Percentiles rank a stretch among this genome's conserved stretches.
phyloP scores from a whole-genome alignment of 2,888 invertebrate species.

The Cremastobaeus sp. region DNA sequence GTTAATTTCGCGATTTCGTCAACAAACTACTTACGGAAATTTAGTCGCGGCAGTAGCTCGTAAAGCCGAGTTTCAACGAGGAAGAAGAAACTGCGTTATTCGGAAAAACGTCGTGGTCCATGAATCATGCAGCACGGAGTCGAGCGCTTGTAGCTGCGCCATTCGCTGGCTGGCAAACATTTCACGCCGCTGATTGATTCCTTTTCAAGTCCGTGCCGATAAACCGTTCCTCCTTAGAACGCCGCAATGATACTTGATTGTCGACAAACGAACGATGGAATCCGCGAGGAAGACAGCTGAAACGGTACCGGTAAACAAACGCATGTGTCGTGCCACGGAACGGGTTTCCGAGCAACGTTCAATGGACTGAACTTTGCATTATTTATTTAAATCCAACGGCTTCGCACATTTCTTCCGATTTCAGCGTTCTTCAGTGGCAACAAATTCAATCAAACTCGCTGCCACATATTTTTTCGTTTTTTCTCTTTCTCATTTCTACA shows the following conservation, averaged over 20 bases:
- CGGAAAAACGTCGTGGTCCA: conserved; percentile 36
- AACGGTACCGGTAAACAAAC: conserved; percentile 53
- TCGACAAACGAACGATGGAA: conserved; percentile 19
- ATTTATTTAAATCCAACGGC: too few species aligned
- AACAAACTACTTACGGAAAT: too few species aligned
- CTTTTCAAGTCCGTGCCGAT: conserved; percentile 47
- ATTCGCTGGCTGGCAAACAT: conserved; percentile 19
- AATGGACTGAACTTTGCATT: conserved; percentile 40
- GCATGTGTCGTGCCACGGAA: conserved; percentile 45
- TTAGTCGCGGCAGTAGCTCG: too few species aligned
- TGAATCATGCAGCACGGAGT: conserved; percentile 35
- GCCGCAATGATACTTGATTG: conserved; percentile 44
- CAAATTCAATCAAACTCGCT: too few species aligned
- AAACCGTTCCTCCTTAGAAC: conserved; percentile 52
- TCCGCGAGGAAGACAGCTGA: conserved; percentile 20
- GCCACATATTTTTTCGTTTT: too few species aligned
- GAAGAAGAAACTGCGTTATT: too few species aligned
- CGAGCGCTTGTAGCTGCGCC: too few species aligned
- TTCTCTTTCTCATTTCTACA: too few species aligned
- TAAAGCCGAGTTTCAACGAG: too few species aligned
- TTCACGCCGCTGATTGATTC: conserved; percentile 46
- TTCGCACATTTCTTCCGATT: too few species aligned
- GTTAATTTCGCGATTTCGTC: too few species aligned
- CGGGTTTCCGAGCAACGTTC: conserved; percentile 35
- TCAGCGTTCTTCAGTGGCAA: too few species aligned